A percentile compares a stretch with the other conserved stretches of the same genome.
These are phyloP conservation scores for Ichneumoninae sp. DNA, from an alignment of 2,888 invertebrate species.

Conservation along the genomic window DNA sequence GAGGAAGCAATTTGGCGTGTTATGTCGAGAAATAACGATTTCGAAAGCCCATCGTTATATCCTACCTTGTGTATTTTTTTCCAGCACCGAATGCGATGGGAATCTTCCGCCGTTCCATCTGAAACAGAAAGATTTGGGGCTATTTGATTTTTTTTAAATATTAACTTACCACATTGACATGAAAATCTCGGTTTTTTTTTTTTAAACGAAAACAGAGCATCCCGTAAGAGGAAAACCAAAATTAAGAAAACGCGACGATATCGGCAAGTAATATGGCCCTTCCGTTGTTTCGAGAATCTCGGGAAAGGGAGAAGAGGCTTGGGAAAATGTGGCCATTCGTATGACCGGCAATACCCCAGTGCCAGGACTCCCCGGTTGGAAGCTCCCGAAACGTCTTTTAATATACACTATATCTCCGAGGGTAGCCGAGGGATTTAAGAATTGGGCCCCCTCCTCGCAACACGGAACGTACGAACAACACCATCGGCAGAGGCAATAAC, in stretches of 20 bases:
- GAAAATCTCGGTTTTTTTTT: too few relatives aligned
- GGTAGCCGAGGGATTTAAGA: slow-evolving; percentile 76
- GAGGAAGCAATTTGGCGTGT: too few relatives aligned
- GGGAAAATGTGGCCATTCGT: slow-evolving; percentile 84
- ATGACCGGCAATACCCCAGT: slow-evolving; percentile 81
- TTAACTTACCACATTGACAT: too few relatives aligned
- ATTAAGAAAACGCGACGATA: slow-evolving; percentile 31
- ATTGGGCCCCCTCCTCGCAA: slow-evolving; percentile 55
- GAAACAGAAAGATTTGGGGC: not conserved
- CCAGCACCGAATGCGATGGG: not conserved
- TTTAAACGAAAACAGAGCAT: not conserved
- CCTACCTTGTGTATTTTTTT: too few relatives aligned
- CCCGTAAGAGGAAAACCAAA: not conserved
- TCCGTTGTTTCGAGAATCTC: slow-evolving; percentile 74
- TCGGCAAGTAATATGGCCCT: slow-evolving; percentile 73
- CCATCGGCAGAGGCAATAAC: slow-evolving; percentile 51
- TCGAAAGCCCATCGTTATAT: too few relatives aligned
- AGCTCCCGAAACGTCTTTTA: slow-evolving; percentile 83
- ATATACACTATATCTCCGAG: slow-evolving; percentile 84
- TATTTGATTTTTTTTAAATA: not conserved
- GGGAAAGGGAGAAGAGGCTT: slow-evolving; percentile 55
- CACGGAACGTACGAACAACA: slow-evolving; percentile 39
- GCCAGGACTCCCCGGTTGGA: slow-evolving; percentile 72
- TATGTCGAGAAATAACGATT: too few relatives aligned
- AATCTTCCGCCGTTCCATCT: not conserved